Evolutionary conservation across 2,888 invertebrate species (phyloP), one percentile per base, ranked within the genome.

Genomic region (Melipona beecheii): DNA sequence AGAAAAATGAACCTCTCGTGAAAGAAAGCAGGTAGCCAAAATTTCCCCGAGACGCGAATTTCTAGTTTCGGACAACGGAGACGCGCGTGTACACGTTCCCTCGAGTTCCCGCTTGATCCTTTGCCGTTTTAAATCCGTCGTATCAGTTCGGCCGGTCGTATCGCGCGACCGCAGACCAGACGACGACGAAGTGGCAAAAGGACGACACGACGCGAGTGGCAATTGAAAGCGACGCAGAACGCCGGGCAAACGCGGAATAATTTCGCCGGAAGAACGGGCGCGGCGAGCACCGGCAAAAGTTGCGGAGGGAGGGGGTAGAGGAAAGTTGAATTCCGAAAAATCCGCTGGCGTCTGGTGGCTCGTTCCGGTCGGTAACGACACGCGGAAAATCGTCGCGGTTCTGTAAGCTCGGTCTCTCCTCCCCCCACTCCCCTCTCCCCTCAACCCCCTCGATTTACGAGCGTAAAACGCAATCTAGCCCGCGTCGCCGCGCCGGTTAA

Each of bases 201-300:
- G 49, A 50, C 43, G 43, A 43, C 43, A 9, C 43, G 43, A 43
- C 24, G 49, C 43, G 13, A 21, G 11, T 11, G 15, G 43, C 19
- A 49, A 27, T 43, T 2, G 50, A 58, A 21, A 56, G 27, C 27
- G 43, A 50, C 15, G 17, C 15, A 54, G 24, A 65, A 36, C 56
- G 43, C 9, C 50, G 62, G 62, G 68, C 19, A n/a, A 54, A 64
- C 64, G 64, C 36, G 50, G 64, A 43, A 77, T 77, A 64, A 76
- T 88, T 86, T 86, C 80, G 78, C 78, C 84, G 71, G 17, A 2
- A 24, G 13, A 78, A 71, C 19, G 27, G 19, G 52, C 5, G 60
- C 5, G 50, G 19, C 24, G 31, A 27, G 52, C 64, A 54, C 36
- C 71, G 56, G n/a, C 43, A 43, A 9, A 62, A 4, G 24, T 21